Evolutionary conservation across 2,888 invertebrate species (phyloP).

Genomic region (Chelonus formosanus): DNA sequence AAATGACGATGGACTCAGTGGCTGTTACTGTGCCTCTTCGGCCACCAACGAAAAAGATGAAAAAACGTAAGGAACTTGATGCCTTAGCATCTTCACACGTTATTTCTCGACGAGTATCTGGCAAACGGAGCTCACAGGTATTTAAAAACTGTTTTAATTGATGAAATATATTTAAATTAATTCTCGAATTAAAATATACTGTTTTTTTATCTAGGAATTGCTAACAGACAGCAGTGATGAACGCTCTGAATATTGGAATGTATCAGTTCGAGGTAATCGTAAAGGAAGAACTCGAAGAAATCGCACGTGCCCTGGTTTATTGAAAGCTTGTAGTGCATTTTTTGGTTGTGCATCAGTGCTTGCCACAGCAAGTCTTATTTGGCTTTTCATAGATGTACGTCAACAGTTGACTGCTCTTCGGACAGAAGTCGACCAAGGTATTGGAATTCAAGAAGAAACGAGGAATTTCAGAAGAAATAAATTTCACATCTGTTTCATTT

Average conservation of each 20-base stretch:
- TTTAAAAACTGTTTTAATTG: constrained; percentile 2
- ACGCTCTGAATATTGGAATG: constrained; percentile 67
- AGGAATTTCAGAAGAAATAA: not conserved
- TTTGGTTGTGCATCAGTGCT: constrained; percentile 72
- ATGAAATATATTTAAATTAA: not conserved
- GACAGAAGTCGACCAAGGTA: constrained; percentile 75
- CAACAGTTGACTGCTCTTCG: constrained; percentile 73
- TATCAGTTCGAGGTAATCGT: constrained; percentile 52
- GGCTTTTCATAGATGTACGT: constrained; percentile 75
- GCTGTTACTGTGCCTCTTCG: constrained; percentile 73
- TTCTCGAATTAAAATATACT: constrained; percentile 1
- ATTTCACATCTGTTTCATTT: not conserved
- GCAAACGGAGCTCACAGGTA: constrained; percentile 61
- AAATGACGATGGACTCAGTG: constrained; percentile 69
- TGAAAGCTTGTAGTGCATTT: constrained; percentile 71
- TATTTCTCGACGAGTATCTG: constrained; percentile 61
- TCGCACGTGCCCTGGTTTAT: constrained; percentile 67
- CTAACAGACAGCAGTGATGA: constrained; percentile 73
- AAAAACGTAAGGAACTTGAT: constrained; percentile 79
- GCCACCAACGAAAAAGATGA: constrained; percentile 75
- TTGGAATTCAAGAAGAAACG: constrained; percentile 15
- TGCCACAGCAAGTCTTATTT: constrained; percentile 73
- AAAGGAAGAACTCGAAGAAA: constrained; percentile 55
- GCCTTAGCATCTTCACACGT: constrained; percentile 72
- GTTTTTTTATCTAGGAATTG: constrained; percentile 66